A percentile compares a stretch with the other conserved stretches of the same genome.
Conservation (phyloP, 2,888 invertebrate species). For the Rhagium mordax region DNA sequence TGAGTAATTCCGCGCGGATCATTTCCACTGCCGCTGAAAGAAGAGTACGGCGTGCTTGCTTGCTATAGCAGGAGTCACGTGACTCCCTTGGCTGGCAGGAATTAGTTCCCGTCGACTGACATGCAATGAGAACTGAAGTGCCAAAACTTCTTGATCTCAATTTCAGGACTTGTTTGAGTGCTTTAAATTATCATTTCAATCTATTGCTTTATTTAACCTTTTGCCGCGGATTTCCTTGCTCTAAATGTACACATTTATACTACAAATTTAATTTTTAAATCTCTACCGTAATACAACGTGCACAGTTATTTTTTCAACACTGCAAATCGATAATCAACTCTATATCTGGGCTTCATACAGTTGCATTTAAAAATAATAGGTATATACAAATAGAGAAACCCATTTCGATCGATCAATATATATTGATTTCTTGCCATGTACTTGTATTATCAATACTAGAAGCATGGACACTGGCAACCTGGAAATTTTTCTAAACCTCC, state of each 20-base stretch:
- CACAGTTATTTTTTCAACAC: not conserved
- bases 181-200: slow-evolving; percentile 39
- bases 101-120: slow-evolving; percentile 58
- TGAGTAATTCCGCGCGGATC: slow-evolving; percentile 66
- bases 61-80: slow-evolving; percentile 29
- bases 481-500: no score
- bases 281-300: not conserved
- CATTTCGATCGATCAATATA: not conserved
- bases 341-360: not conserved
- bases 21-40: slow-evolving; percentile 53
- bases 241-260: not conserved
- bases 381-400: no score
- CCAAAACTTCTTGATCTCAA: slow-evolving; percentile 56
- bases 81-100: slow-evolving; percentile 50
- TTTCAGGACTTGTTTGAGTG: slow-evolving; percentile 42
- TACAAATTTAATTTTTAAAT: slow-evolving; percentile 9
- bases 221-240: slow-evolving; percentile 26
- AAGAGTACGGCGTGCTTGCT: slow-evolving; percentile 33
- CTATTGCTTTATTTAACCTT: slow-evolving; percentile 34
- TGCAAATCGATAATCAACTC: not conserved
- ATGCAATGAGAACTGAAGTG: slow-evolving; percentile 55
- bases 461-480: no score
- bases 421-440: not conserved
- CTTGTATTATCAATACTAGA: no score
- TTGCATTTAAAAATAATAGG: no score